Evolutionary conservation across 2,113 vertebrate genomes (phyloP).

Genomic region (Acrocephalus kingi): DNA sequence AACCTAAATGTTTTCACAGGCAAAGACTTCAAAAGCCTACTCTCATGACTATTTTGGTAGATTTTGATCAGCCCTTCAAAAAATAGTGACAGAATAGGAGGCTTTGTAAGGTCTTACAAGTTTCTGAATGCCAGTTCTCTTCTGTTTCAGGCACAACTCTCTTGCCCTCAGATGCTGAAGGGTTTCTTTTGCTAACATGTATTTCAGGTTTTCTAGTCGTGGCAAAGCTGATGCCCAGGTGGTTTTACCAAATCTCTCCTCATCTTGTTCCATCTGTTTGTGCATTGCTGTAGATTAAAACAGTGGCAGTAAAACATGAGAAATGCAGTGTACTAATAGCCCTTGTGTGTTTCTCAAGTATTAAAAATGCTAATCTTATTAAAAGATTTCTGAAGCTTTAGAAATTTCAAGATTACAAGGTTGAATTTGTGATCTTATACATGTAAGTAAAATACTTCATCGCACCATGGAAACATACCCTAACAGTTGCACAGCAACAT

Average conservation of each 20-base stretch:
- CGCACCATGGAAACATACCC: neutral
- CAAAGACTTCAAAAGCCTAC: neutral
- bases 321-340: neutral
- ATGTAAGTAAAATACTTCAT: neutral
- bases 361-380: neutral
- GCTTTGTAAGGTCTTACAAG: conserved; percentile 69
- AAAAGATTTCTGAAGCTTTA: neutral
- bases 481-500: neutral
- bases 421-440: neutral
- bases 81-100: neutral
- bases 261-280: conserved; percentile 91
- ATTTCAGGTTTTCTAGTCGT: conserved; percentile 86
- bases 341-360: neutral
- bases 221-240: conserved; percentile 88
- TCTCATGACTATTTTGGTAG: neutral
- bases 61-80: neutral
- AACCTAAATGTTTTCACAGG: neutral
- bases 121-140: conserved; percentile 76
- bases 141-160: conserved; percentile 90
- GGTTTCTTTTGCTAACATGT: conserved; percentile 88
- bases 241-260: conserved; percentile 84
- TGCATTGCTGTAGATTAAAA: conserved; percentile 81
- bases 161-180: conserved; percentile 89
- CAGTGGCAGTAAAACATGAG: neutral
- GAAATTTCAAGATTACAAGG: neutral